Evolutionary conservation across 1,140 invertebrate species (phyloP), one percentile per base, ranked within the genome.

Genomic region (Drosophila burlai): DNA sequence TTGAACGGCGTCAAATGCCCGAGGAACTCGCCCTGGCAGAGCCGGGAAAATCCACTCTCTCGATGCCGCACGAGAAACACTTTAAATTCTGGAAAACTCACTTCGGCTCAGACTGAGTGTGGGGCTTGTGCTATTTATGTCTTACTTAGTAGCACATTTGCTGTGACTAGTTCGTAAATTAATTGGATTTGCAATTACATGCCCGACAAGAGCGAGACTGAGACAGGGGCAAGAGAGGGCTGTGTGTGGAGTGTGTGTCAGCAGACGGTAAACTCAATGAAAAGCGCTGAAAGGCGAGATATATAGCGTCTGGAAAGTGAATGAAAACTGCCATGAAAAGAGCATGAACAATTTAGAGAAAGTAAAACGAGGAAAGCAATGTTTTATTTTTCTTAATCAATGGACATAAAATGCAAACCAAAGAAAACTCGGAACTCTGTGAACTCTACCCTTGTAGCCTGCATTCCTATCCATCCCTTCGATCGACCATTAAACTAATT

Each of bases 121-220:
- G 47, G 55, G 50, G 71, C 78, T 74, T 78, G 84, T 85, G 81
- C 85, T 89, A 89, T 89, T 89, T 89, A 82, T 89, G 81, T 90
- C 85, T 89, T 76, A 90, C 82, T 90, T 85, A 90, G 81, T 80
- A 74, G 85, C 81, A 85, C 85, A 89, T 89, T 89, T 79, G 85
- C 79, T 76, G 68, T 60, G 78, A 89, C 81, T 90, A 89, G 86
- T 85, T 85, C 60, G 85, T 89, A 80, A 90, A 89, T 90, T 90
- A 89, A 89, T 89, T 89, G 86, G 85, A 89, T 89, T 89, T 90
- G 85, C 85, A 89, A 85, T 90, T 89, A 90, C 81, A 89, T 78
- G 78, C 68, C 80, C 72, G 49, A 57, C 63, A 57, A 72, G 54
- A 73, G 40, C 46, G 34, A 59, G 24, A 73, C 71, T 42, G 50